These are phyloP conservation scores for Prunella fulvescens DNA, from an alignment of 2,113 vertebrate genomes.

Conservation along the genomic window DNA sequence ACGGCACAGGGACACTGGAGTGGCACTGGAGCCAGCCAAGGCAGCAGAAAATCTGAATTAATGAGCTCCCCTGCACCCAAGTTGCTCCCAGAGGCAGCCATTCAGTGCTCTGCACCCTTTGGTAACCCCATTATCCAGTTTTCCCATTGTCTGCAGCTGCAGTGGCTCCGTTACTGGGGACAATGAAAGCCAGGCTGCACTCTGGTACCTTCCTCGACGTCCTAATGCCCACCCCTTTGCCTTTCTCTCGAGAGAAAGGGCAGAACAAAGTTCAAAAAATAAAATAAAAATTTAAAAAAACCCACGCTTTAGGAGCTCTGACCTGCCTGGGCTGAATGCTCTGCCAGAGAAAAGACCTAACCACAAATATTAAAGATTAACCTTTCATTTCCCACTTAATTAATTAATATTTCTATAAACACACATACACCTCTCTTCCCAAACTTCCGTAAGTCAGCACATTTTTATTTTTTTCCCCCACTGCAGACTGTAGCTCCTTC, in stretches of 20 bases:
- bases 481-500: not conserved
- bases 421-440: not conserved
- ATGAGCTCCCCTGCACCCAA: not conserved
- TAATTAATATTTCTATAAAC: not conserved
- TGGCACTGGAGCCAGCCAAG: not conserved
- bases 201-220: not conserved
- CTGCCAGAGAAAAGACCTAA: not conserved
- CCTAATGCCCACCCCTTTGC: not conserved
- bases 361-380: not conserved
- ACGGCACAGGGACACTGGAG: fast-evolving
- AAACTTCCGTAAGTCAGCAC: not conserved
- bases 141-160: slow-evolving; percentile 3
- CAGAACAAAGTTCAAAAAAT: not conserved
- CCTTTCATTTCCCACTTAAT: not conserved
- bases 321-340: not conserved
- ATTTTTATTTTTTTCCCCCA: not conserved
- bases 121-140: not conserved
- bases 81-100: not conserved
- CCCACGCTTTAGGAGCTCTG: not conserved
- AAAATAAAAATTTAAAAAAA: not conserved
- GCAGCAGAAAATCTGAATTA: not conserved
- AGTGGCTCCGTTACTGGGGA: not conserved
- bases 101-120: not conserved
- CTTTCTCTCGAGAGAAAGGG: not conserved
- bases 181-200: not conserved